phyloP scores from a whole-genome alignment of 2,888 invertebrate species.

The Carpatolechia fugitivella region DNA sequence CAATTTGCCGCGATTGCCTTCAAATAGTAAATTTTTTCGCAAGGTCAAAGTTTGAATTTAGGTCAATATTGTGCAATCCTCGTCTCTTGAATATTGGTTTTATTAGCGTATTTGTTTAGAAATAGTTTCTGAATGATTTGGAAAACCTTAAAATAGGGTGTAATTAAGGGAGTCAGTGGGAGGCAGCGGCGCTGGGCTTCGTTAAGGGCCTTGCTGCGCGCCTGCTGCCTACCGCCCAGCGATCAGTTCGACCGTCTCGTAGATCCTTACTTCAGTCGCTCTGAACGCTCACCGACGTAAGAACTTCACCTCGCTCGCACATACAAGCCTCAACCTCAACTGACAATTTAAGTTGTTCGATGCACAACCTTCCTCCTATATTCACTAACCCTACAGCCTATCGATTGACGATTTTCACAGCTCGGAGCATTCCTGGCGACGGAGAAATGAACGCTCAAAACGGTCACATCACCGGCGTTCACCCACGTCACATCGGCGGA shows the following conservation, averaged over 20 bases:
- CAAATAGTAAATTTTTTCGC: slow-evolving; percentile 1
- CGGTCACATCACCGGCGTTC: slow-evolving; percentile 91
- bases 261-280: slow-evolving; percentile 52
- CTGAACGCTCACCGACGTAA: slow-evolving; percentile 64
- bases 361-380: slow-evolving; percentile 39
- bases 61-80: no score
- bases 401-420: slow-evolving; percentile 82
- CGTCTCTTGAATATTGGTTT: neutral
- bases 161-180: slow-evolving; percentile 45
- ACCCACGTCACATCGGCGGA: slow-evolving; percentile 86
- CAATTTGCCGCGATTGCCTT: slow-evolving; percentile 8
- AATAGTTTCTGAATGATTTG: neutral
- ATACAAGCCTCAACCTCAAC: slow-evolving; percentile 56
- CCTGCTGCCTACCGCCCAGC: slow-evolving; percentile 66
- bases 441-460: slow-evolving; percentile 91
- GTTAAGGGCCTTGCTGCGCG: slow-evolving; percentile 55
- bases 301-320: slow-evolving; percentile 48
- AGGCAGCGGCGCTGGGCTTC: slow-evolving; percentile 55
- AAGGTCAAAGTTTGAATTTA: neutral
- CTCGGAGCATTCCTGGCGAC: slow-evolving; percentile 87
- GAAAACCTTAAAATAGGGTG: slow-evolving; percentile 24
- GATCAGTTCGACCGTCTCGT: slow-evolving; percentile 57
- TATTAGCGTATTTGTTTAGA: neutral
- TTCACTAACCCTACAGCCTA: slow-evolving; percentile 74
- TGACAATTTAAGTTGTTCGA: slow-evolving; percentile 41